phyloP scores from a whole-genome alignment of 2,888 invertebrate genomes.

The Athalia circularis region DNA sequence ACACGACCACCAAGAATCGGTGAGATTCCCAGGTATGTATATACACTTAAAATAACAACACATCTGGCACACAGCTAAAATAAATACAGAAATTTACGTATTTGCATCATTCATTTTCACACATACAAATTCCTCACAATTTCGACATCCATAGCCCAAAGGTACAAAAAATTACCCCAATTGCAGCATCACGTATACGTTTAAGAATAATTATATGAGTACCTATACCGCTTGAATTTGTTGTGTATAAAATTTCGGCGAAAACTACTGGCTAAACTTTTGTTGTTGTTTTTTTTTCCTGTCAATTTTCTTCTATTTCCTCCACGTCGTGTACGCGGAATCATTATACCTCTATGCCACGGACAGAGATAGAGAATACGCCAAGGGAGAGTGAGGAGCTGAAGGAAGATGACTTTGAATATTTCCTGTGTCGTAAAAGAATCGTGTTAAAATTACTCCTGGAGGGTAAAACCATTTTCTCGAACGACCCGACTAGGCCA shows the following conservation, averaged over 20 bases:
- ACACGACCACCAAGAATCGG: constrained; percentile 68
- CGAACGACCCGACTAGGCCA: constrained; percentile 18
- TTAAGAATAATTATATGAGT: too few species aligned
- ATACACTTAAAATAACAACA: background rate
- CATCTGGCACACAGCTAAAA: background rate
- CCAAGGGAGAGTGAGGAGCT: too few species aligned
- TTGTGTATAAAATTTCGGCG: too few species aligned
- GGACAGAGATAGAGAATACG: too few species aligned
- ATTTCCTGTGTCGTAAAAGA: background rate
- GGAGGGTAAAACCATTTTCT: background rate
- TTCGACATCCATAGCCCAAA: constrained; percentile 8
- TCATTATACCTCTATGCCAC: too few species aligned
- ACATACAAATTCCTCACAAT: constrained; percentile 4
- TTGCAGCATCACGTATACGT: background rate
- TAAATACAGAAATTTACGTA: constrained; percentile 11
- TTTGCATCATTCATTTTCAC: background rate
- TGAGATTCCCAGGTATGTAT: constrained; percentile 66
- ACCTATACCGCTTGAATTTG: too few species aligned
- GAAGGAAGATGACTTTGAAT: background rate
- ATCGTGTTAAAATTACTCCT: constrained; percentile 11
- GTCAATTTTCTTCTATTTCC: too few species aligned
- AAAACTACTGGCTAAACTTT: too few species aligned
- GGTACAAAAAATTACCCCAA: background rate
- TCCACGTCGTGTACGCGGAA: too few species aligned
- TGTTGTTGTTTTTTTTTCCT: too few species aligned